Evolutionary conservation across 2,888 invertebrate genomes (phyloP), one percentile per base, ranked within the genome.

Genomic region (Trachelus stipa): DNA sequence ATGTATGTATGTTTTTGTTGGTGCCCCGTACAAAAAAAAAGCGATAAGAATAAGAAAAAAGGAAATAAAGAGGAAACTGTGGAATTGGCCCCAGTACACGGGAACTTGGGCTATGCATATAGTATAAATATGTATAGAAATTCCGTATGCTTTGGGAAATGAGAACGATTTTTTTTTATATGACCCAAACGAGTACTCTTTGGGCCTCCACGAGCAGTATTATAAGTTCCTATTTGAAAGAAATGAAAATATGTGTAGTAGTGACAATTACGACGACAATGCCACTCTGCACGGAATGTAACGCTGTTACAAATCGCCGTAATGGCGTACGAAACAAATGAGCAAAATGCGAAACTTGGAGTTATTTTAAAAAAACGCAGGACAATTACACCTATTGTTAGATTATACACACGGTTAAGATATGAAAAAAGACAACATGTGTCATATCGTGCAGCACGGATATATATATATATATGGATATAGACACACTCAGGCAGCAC

Each of bases 201-300:
- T 69, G 75, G 78, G 78, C 75, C 76, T 73, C 85, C 86, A 87
- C 86, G 83, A 90, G 87, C 90, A 90, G 89, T 91, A 90, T 91
- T 90, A 90, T 87, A 88, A 90, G 89, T 90, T 90, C 89, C 89
- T 90, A 90, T 85, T 82, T 79, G 81, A 85, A 82, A 81, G 37
- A 82, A 78, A 83, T 71, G 71, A 30, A 71, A 33, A 56, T 56
- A 23, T 23, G 56, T 23, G 56, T 56, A 56, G 56, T 56, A 56
- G 23, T 56, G 23, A 56, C 56, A 2, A 56, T 23, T 23, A 56
- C 56, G 56, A 56, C 56, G 56, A 56, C 23, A 56, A 56, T 56
- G 23, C 56, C 71, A 76, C 76, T 76, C 78, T 78, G 73, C 76
- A 71, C 56, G 75, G 75, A 68, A 73, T 68, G 71, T 56, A 56